Evolutionary conservation across 37 sponge, comb jelly and placozoan genomes (phyloP), one percentile per base, ranked within the genome.

Genomic region (Aplysina aerophoba): DNA sequence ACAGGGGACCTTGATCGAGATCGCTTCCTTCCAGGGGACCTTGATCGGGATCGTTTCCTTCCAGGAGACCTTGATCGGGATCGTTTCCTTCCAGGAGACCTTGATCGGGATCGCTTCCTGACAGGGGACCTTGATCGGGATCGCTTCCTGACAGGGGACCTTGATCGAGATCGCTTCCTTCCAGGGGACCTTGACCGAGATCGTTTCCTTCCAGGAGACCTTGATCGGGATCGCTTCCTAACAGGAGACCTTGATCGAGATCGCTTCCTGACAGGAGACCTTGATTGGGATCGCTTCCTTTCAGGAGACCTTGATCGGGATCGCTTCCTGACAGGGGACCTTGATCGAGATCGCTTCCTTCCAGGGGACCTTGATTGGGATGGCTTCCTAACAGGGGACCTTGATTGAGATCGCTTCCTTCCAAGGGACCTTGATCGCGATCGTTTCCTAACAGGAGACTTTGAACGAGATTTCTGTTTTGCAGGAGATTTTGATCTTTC

Each of bases 111-210:
- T 27, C 69, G 15, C n/a, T 67, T 67, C n/a, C 69, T 67, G n/a
- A 15, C 69, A 67, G 69, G 69, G 22, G 69, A 67, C 69, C 69
- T 67, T 67, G 69, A 67, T 24, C 69, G 22, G n/a, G 69, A 67
- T 22, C 69, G 15, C n/a, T n/a, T 67, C 15, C 22, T 27, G n/a
- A 13, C 69, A 24, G 69, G 69, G 27, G 69, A 67, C 69, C 69
- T 67, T 67, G 69, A 67, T 15, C 28, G 22, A 25, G 69, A 67
- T 22, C 69, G 15, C n/a, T n/a, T 67, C n/a, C 28, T 16, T 25
- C 27, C 69, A 24, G 69, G 69, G 27, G 69, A 67, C 69, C 22
- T 67, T 67, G 69, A 67, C 14, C 69, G 22, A n/a, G n/a, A 67
- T 34, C 6, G 37, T 75, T 25, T 75, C 41, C 53, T 36, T 40